These are phyloP conservation scores for Procambarus clarkii DNA, from an alignment of 1,140 invertebrate genomes.

Conservation along the genomic window DNA sequence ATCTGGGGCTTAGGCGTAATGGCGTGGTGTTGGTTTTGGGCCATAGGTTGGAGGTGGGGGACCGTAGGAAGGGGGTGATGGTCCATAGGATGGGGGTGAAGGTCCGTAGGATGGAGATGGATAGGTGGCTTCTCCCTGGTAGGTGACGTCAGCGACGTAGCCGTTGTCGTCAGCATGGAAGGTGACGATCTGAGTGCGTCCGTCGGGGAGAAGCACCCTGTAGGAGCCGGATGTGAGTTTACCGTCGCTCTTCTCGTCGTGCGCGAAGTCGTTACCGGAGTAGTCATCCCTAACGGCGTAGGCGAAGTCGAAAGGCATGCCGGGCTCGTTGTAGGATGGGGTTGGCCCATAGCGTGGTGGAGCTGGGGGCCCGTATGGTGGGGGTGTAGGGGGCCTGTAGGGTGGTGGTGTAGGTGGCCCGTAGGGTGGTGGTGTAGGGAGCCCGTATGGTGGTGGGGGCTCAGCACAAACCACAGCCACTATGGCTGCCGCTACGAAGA, in stretches of 20 bases:
- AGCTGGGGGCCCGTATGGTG: background rate
- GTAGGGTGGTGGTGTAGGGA: slow-evolving; percentile 29
- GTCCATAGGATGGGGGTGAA: slow-evolving; percentile 26
- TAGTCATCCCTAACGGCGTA: too few relatives aligned
- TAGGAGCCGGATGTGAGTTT: slow-evolving; percentile 83
- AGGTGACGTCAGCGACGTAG: slow-evolving; percentile 85
- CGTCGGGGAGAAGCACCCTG: slow-evolving; percentile 86
- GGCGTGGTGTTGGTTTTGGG: background rate
- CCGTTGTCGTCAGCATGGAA: slow-evolving; percentile 88
- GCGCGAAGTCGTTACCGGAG: too few relatives aligned
- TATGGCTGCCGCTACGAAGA: slow-evolving; percentile 12
- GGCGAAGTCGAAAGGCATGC: slow-evolving; percentile 71
- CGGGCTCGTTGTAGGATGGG: slow-evolving; percentile 49
- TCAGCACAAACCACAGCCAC: slow-evolving; percentile 20
- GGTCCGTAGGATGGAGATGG: background rate
- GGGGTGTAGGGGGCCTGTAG: background rate
- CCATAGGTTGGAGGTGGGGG: background rate
- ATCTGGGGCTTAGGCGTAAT: background rate
- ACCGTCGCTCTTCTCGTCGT: slow-evolving; percentile 76
- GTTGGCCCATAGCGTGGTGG: background rate
- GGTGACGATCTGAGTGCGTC: slow-evolving; percentile 83
- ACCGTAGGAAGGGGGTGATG: slow-evolving; percentile 15
- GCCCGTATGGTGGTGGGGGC: slow-evolving; percentile 29
- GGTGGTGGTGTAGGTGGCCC: slow-evolving; percentile 18
- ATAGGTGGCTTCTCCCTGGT: slow-evolving; percentile 82